A percentile compares a stretch with the other conserved stretches of the same genome.
phyloP scores from a whole-genome alignment of 2,113 vertebrate genomes.

The Phylloscopus whistleri region DNA sequence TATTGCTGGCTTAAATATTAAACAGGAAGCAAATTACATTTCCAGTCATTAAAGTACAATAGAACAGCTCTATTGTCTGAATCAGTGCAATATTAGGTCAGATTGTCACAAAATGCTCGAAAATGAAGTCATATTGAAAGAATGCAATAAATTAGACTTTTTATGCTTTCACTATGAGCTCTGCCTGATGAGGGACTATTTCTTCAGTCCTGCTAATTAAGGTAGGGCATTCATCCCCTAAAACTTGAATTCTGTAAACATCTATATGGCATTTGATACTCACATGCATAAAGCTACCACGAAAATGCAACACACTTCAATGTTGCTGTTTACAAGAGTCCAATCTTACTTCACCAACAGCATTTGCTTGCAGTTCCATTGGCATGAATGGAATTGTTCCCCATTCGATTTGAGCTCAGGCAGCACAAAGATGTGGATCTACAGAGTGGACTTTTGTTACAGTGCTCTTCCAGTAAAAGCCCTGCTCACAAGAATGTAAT shows the following conservation, averaged over 20 bases:
- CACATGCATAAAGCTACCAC: background rate
- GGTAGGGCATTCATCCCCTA: background rate
- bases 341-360: background rate
- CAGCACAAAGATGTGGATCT: background rate
- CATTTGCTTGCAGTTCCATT: background rate
- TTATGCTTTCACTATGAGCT: background rate
- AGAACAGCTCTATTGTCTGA: constrained; percentile 65
- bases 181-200: background rate
- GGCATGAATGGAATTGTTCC: background rate
- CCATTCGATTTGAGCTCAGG: background rate
- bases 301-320: background rate
- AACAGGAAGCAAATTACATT: constrained; percentile 68
- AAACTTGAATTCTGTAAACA: background rate
- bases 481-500: background rate
- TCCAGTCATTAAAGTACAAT: constrained; percentile 61
- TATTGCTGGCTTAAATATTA: constrained; percentile 65
- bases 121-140: constrained; percentile 66
- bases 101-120: constrained; percentile 37
- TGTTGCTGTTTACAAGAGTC: background rate
- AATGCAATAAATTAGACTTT: constrained; percentile 58
- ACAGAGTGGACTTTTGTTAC: background rate
- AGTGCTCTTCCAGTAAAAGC: background rate
- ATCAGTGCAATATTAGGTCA: constrained; percentile 62
- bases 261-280: background rate
- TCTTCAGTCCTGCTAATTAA: constrained; percentile 29